These are phyloP conservation scores for Busseola fusca DNA, from an alignment of 2,888 invertebrate species.

Conservation along the genomic window DNA sequence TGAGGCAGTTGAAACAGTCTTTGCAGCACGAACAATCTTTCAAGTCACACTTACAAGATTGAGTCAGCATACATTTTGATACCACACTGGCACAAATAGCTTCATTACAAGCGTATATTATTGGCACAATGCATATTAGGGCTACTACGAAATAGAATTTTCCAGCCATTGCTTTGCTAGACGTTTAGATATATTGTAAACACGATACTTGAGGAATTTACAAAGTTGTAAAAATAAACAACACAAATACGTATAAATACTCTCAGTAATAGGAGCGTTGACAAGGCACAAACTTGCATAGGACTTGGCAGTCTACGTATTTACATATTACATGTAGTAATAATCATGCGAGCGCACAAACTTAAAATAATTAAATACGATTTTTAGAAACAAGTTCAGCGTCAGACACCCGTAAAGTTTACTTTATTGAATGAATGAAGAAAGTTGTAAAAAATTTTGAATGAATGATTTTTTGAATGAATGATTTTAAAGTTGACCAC, in stretches of 20 bases:
- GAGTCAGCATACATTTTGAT: conserved; percentile 98
- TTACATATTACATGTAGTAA: background rate
- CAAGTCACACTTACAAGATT: conserved; percentile 98
- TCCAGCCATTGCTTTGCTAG: conserved; percentile 77
- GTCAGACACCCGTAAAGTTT: conserved; percentile 34
- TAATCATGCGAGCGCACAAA: conserved; percentile 1
- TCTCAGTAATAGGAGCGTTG: background rate
- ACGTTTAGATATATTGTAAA: conserved; percentile 63
- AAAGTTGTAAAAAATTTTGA: too few relatives aligned
- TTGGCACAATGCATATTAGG: conserved; percentile 78
- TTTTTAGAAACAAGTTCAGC: conserved; percentile 14
- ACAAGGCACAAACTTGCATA: background rate
- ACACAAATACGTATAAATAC: conserved; percentile 27
- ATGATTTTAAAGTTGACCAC: conserved; percentile 9
- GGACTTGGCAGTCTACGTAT: background rate
- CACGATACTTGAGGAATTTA: conserved; percentile 61
- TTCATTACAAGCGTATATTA: conserved; percentile 93
- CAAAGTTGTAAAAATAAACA: conserved; percentile 72
- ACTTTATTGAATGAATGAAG: conserved; percentile 39
- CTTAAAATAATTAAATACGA: background rate
- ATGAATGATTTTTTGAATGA: conserved; percentile 13
- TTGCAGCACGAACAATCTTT: conserved; percentile 98
- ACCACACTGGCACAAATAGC: conserved; percentile 98
- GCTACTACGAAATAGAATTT: conserved; percentile 77
- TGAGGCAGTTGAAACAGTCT: conserved; percentile 97